Evolutionary conservation across 2,888 invertebrate genomes (phyloP), one percentile per base, ranked within the genome.

Genomic region (Frankliniella intonsa): DNA sequence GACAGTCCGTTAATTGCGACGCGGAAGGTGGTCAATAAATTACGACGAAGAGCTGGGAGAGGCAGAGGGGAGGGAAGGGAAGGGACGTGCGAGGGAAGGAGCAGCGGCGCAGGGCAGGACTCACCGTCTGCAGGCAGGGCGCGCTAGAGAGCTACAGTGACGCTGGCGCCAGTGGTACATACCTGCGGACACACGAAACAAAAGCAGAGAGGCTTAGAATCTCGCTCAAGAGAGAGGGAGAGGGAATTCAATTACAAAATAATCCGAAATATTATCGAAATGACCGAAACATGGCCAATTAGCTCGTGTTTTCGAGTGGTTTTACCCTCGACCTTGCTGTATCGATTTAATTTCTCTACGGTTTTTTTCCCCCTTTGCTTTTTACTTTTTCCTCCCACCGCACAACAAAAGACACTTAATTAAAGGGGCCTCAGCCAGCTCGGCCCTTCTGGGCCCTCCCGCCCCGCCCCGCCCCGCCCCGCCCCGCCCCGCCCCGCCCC

Each of bases 381-480:
- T 55, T 55, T 55, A 5, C 14, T 12, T 19, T 55, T 55, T 5
- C 5, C 38, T 38, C 38, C 38, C 2, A 82, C 82, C 17, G 83
- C 82, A 27, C 82, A 83, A 62, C 82, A 82, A 5, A 27, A 38
- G 38, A 5, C 5, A 2, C 38, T 38, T 38, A 38, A 38, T 38
- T 38, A 38, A 38, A 27, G 82, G 81, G 81, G 81, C 82, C 38
- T 81, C 83, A 10, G 83, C 82, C 83, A 10, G 80, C 81, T 17
- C 55, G 55, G 14, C 19, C 82, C 82, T 19, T 27, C 82, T 22
- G 82, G 82, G 10, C 81, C 82, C 17, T 82, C 83, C 17, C 82
- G 82, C 55, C 17, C 55, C 55, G 19, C 19, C 55, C 14, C 55
- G 55, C 17, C 55, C 11, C 82, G 82, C 55, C 17, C 55, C 55